Evolutionary conservation across 64 coral and sea anemone species (phyloP).

Genomic region (Hydrozoanthus tunicans): DNA sequence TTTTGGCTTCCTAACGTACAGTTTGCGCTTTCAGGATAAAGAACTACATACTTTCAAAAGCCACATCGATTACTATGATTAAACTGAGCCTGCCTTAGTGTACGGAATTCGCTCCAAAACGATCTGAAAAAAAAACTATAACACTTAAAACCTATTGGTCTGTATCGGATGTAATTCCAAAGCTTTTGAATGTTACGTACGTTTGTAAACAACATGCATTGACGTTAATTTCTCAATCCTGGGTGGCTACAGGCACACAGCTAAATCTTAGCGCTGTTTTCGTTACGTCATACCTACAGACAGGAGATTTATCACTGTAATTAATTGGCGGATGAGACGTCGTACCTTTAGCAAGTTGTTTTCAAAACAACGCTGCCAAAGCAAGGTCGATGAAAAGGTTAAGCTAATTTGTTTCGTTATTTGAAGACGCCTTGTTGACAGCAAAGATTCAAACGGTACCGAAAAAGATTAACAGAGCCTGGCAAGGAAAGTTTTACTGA

Average conservation of each 20-base stretch:
- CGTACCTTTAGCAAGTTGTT: not conserved
- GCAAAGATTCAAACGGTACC: not conserved
- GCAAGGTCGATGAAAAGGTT: constrained; percentile 9
- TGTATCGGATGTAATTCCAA: too few relatives aligned
- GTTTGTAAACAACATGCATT: too few relatives aligned
- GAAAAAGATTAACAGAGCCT: not conserved
- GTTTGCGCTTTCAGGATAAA: not conserved
- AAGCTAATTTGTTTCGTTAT: constrained; percentile 11
- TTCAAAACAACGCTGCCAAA: constrained; percentile 10
- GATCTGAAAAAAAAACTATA: not conserved
- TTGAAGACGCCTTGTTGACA: constrained; percentile 9
- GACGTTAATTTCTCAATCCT: too few relatives aligned
- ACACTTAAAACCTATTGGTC: not conserved
- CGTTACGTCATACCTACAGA: constrained; percentile 9
- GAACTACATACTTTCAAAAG: not conserved
- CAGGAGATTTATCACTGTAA: not conserved
- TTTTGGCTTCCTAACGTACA: not conserved
- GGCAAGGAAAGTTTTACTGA: not conserved
- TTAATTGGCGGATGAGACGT: constrained; percentile 4
- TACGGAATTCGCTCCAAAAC: not conserved
- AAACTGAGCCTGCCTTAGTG: not conserved
- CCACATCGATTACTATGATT: not conserved
- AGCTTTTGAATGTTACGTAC: too few relatives aligned
- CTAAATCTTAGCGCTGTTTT: constrained; percentile 9
- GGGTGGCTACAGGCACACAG: not conserved